Percentiles rank a stretch among this genome's conserved stretches.
Conservation (phyloP, 2,888 invertebrate genomes). For the Torymus auratus region DNA sequence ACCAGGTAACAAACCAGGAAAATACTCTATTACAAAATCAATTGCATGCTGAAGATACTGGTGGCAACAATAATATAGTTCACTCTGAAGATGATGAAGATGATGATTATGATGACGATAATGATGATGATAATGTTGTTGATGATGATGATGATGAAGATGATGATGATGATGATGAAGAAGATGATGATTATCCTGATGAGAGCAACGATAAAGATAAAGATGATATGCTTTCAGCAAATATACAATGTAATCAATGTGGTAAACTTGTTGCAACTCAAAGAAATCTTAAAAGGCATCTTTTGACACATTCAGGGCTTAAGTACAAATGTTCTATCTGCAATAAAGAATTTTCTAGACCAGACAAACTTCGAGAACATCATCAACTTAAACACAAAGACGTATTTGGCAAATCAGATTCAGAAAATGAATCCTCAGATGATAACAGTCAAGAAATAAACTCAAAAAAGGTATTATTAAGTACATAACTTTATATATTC, state of each 20-base stretch:
- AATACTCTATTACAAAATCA: neutral
- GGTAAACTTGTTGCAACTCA: constrained; percentile 72
- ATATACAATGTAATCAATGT: constrained; percentile 71
- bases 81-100: constrained; percentile 44
- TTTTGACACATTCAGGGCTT: constrained; percentile 71
- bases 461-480: constrained; percentile 66
- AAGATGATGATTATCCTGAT: constrained; percentile 18
- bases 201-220: constrained; percentile 49
- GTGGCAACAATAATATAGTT: constrained; percentile 45
- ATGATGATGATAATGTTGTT: constrained; percentile 14
- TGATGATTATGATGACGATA: constrained; percentile 21
- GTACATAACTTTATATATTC: neutral
- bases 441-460: constrained; percentile 63
- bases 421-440: constrained; percentile 67
- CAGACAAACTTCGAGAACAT: constrained; percentile 72
- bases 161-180: constrained; percentile 15
- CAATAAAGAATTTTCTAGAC: constrained; percentile 70
- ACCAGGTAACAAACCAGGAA: constrained; percentile 29
- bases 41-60: constrained; percentile 24
- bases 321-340: constrained; percentile 70
- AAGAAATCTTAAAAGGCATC: constrained; percentile 71
- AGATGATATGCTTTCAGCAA: constrained; percentile 66
- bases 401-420: constrained; percentile 67
- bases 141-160: constrained; percentile 16
- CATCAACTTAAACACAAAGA: constrained; percentile 72